phyloP scores from a whole-genome alignment of 2,113 vertebrate genomes.

The Labrus mixtus region DNA sequence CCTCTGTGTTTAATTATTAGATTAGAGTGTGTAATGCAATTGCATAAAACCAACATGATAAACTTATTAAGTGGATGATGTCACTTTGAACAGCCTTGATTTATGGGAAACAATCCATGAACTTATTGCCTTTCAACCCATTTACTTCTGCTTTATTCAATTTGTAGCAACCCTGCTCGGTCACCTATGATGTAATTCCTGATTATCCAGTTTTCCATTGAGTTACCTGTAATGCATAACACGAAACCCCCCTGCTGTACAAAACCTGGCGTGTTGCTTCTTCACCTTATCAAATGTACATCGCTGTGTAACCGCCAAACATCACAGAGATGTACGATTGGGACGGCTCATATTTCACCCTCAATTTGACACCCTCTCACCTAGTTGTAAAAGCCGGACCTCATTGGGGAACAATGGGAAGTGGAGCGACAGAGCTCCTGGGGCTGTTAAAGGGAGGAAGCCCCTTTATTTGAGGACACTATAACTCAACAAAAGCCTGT shows the following conservation, averaged over 20 bases:
- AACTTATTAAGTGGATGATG: slow-evolving; percentile 18
- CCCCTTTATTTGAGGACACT: slow-evolving; percentile 82
- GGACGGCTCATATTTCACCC: slow-evolving; percentile 72
- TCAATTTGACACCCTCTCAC: slow-evolving; percentile 79
- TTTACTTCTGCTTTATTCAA: slow-evolving; percentile 23
- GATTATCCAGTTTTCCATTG: slow-evolving; percentile 4
- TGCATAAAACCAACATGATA: slow-evolving; percentile 16
- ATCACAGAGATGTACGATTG: slow-evolving; percentile 39
- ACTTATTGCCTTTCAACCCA: neutral
- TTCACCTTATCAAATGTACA: slow-evolving; percentile 21
- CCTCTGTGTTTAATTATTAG: slow-evolving; percentile 42
- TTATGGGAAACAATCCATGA: slow-evolving; percentile 9
- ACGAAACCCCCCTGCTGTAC: neutral
- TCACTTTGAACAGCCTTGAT: slow-evolving; percentile 6
- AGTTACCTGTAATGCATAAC: slow-evolving; percentile 9
- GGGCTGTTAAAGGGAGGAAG: slow-evolving; percentile 83
- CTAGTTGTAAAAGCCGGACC: slow-evolving; percentile 81
- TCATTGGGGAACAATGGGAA: slow-evolving; percentile 82
- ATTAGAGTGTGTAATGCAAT: slow-evolving; percentile 34
- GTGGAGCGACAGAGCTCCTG: slow-evolving; percentile 72
- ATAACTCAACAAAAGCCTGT: slow-evolving; percentile 83
- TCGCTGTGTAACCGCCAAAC: slow-evolving; percentile 47
- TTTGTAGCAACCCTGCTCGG: slow-evolving; percentile 14
- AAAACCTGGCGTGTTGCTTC: slow-evolving; percentile 16
- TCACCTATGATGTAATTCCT: slow-evolving; percentile 14